A percentile compares a stretch with the other conserved stretches of the same genome.
These are phyloP conservation scores for Drosophila orosa DNA, from an alignment of 1,140 invertebrate species.

Conservation along the genomic window DNA sequence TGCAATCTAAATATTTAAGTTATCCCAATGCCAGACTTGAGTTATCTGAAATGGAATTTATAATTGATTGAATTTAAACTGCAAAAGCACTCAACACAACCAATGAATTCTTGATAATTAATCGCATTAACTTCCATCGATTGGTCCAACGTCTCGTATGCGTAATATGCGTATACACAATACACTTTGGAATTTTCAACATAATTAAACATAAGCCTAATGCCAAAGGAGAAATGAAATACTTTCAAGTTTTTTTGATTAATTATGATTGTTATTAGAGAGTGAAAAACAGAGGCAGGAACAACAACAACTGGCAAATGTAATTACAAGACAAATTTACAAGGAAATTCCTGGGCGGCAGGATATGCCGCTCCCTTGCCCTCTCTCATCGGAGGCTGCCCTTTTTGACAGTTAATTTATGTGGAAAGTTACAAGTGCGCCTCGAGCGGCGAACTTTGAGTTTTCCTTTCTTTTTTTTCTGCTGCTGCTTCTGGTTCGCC, in stretches of 20 bases:
- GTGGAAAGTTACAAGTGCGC: constrained; percentile 79
- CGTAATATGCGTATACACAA: constrained; percentile 9
- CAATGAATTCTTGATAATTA: background rate
- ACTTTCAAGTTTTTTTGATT: constrained; percentile 51
- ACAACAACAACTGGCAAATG: constrained; percentile 41
- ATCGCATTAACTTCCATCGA: background rate
- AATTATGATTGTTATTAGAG: constrained; percentile 71
- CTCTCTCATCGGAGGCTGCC: constrained; percentile 37
- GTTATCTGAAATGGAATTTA: background rate
- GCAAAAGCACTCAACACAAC: background rate
- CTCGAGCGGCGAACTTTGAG: constrained; percentile 65
- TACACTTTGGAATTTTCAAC: constrained; percentile 3
- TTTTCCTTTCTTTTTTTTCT: constrained; percentile 24
- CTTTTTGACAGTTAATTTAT: constrained; percentile 81
- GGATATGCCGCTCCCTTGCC: constrained; percentile 7
- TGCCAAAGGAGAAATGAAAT: constrained; percentile 6
- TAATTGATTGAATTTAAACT: background rate
- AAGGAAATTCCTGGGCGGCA: constrained; percentile 63
- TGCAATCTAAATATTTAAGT: background rate
- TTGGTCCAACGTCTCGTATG: constrained; percentile 11
- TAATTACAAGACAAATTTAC: constrained; percentile 80
- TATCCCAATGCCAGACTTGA: background rate
- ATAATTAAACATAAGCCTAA: constrained; percentile 14
- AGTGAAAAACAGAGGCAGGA: constrained; percentile 25
- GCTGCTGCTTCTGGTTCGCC: background rate